Evolutionary conservation across 2,113 vertebrate genomes (phyloP).

Genomic region (Clupea harengus): DNA sequence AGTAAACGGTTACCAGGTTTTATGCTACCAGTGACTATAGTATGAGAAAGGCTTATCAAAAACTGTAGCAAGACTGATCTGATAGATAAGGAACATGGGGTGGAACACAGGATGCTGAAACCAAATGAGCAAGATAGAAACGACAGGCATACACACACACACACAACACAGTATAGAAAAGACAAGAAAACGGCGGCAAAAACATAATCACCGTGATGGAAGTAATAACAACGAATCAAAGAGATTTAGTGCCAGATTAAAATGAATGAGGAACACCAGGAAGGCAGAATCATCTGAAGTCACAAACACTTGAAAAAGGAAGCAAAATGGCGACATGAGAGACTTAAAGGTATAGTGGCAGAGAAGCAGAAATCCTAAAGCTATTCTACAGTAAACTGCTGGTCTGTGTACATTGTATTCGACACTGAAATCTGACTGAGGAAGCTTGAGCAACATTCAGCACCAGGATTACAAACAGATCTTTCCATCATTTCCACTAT

Average conservation of each 20-base stretch:
- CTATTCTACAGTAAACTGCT: background rate
- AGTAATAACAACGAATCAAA: too few species aligned
- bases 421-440: background rate
- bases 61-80: background rate
- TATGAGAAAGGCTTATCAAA: too few species aligned
- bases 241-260: too few species aligned
- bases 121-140: too few species aligned
- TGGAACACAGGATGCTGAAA: too few species aligned
- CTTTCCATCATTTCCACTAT: background rate
- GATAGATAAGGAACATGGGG: too few species aligned
- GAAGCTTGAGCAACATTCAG: background rate
- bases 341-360: background rate
- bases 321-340: background rate
- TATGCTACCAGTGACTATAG: background rate
- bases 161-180: background rate
- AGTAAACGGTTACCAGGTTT: background rate
- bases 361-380: background rate
- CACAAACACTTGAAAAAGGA: background rate
- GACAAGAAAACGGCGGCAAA: background rate
- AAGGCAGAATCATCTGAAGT: too few species aligned
- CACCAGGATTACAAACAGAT: background rate
- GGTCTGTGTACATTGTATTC: background rate
- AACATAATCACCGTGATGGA: too few species aligned
- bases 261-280: too few species aligned
- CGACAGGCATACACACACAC: background rate